Evolutionary conservation across 2,797 vertebrate species (phyloP).

Genomic region (Enteromius afrohamiltoni): DNA sequence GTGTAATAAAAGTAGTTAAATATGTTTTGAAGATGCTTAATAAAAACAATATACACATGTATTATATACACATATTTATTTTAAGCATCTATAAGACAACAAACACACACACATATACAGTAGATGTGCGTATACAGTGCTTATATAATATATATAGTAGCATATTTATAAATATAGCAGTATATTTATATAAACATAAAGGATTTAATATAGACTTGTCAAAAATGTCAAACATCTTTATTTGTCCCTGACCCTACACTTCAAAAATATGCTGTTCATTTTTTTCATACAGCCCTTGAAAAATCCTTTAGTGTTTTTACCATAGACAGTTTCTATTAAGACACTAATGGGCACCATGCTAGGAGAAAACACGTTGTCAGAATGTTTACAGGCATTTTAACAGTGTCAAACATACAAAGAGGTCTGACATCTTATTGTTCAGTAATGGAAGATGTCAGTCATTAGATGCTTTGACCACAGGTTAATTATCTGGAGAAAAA

Average conservation of each 20-base stretch:
- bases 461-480: slow-evolving; percentile 53
- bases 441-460: slow-evolving; percentile 16
- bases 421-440: not conserved
- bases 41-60: not conserved
- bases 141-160: too few relatives aligned
- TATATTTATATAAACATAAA: not conserved
- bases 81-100: too few relatives aligned
- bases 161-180: too few relatives aligned
- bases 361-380: not conserved
- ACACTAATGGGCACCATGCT: not conserved
- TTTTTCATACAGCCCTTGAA: not conserved
- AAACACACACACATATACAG: not conserved
- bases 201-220: not conserved
- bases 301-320: not conserved
- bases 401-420: slow-evolving; percentile 12
- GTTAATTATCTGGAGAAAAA: slow-evolving; percentile 61
- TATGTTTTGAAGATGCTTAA: not conserved
- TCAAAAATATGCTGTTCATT: slow-evolving; percentile 24
- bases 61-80: too few relatives aligned
- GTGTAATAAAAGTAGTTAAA: not conserved
- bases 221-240: not conserved
- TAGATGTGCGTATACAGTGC: too few relatives aligned
- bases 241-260: slow-evolving; percentile 12
- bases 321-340: not conserved
- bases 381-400: slow-evolving; percentile 8